A percentile compares a stretch with the other conserved stretches of the same genome.
Conservation (phyloP, 30 jellyfish, hydroid and myxozoan genomes). For the Clytia hemisphaerica region DNA sequence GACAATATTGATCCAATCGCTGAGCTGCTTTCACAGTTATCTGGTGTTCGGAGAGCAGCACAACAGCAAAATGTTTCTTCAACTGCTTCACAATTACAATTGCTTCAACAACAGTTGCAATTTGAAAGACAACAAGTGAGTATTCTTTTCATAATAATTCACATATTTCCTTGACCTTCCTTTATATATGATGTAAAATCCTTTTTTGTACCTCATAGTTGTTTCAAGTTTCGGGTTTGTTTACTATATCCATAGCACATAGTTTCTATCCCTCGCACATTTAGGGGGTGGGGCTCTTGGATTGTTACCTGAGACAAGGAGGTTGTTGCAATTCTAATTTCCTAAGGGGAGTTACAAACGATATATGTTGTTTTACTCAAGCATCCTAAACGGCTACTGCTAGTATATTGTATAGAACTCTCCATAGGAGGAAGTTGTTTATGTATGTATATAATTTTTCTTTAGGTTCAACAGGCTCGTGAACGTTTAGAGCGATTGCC, state of each 20-base stretch:
- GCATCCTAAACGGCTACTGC: background rate
- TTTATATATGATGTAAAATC: background rate
- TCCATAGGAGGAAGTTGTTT: too few species aligned
- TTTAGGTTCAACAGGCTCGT: constrained; percentile 95
- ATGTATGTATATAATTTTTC: too few species aligned
- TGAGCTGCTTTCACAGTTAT: constrained; percentile 81
- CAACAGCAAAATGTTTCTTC: constrained; percentile 92
- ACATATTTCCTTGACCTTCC: too few species aligned
- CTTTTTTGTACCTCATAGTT: background rate
- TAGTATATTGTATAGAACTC: background rate
- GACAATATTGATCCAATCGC: constrained; percentile 96
- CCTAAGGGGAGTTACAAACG: too few species aligned
- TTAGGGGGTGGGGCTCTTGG: too few species aligned
- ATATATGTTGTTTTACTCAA: too few species aligned
- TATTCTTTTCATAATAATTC: too few species aligned
- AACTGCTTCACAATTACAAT: constrained; percentile 90
- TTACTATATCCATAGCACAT: too few species aligned
- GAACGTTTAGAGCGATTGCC: constrained; percentile 93
- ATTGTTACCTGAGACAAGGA: too few species aligned
- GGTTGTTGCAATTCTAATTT: too few species aligned
- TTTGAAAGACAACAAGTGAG: constrained; percentile 95
- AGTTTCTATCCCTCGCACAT: too few species aligned
- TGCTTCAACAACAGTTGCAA: constrained; percentile 84
- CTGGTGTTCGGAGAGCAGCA: constrained; percentile 98
- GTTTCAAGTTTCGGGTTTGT: too few species aligned